Conservation (phyloP, 1,140 invertebrate genomes). For the Lepidurus couesii region DNA sequence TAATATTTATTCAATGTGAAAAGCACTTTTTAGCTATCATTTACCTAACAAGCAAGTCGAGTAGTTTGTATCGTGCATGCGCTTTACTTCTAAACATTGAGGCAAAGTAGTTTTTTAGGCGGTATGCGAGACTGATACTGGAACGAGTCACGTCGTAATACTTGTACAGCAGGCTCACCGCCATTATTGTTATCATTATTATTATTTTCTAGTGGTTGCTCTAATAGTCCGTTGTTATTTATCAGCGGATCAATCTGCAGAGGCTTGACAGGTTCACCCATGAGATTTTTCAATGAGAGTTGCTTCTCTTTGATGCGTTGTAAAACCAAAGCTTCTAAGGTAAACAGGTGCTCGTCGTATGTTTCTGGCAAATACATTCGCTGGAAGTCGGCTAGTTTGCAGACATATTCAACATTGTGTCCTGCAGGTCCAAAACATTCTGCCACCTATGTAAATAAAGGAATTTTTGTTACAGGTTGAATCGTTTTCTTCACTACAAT, state of each 20-base stretch:
- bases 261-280: conserved; percentile 48
- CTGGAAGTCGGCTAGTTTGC: conserved; percentile 46
- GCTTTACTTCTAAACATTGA: conserved; percentile 55
- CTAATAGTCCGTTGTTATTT: not conserved
- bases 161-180: not conserved
- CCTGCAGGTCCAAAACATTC: conserved; percentile 48
- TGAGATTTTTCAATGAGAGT: conserved; percentile 50
- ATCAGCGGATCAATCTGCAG: not conserved
- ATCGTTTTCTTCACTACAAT: not conserved
- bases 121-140: conserved; percentile 62
- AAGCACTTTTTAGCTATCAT: not conserved
- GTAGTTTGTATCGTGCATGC: not conserved
- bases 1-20: not conserved
- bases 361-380: conserved; percentile 44
- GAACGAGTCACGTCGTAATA: conserved; percentile 49
- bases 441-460: conserved; percentile 47
- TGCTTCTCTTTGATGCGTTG: conserved; percentile 46
- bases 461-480: not conserved
- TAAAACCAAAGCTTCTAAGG: conserved; percentile 51
- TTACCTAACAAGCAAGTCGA: not conserved
- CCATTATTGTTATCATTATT: conserved; percentile 8
- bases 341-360: conserved; percentile 46
- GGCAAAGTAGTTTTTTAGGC: conserved; percentile 64
- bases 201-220: not conserved
- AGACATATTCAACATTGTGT: conserved; percentile 48